Percentiles rank a stretch among this genome's conserved stretches.
phyloP scores from a whole-genome alignment of 2,888 invertebrate genomes.

The Plagodis pulveraria region DNA sequence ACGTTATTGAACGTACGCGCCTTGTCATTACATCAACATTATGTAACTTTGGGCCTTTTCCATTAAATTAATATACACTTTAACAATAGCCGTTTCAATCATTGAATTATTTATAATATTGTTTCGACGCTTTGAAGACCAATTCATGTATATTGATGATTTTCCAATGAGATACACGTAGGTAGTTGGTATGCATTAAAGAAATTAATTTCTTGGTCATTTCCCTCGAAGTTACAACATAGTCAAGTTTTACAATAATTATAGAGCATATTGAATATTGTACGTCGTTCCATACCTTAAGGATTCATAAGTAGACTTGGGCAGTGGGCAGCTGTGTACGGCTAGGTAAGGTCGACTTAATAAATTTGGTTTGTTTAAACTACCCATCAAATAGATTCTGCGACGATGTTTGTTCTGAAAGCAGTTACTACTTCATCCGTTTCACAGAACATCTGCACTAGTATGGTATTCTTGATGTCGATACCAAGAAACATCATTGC shows the following conservation, averaged over 20 bases:
- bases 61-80: constrained; percentile 20
- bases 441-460: neutral
- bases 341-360: too few species aligned
- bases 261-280: too few species aligned
- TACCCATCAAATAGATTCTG: too few species aligned
- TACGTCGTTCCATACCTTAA: too few species aligned
- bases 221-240: constrained; percentile 11
- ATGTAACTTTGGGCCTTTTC: constrained; percentile 21
- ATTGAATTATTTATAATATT: constrained; percentile 21
- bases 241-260: too few species aligned
- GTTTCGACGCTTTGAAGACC: constrained; percentile 8
- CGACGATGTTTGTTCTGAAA: too few species aligned
- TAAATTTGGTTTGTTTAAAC: too few species aligned
- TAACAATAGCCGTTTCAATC: constrained; percentile 36
- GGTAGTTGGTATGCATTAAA: constrained; percentile 15
- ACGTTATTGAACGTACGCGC: neutral
- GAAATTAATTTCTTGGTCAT: constrained; percentile 14
- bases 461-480: constrained; percentile 1
- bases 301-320: too few species aligned
- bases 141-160: constrained; percentile 22
- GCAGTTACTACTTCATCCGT: neutral
- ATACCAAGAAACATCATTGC: constrained; percentile 40
- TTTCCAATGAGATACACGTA: constrained; percentile 16
- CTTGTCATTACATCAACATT: constrained; percentile 12
- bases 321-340: too few species aligned